These are phyloP conservation scores for Synergus umbraculus DNA, from an alignment of 2,888 invertebrate species.

Conservation along the genomic window DNA sequence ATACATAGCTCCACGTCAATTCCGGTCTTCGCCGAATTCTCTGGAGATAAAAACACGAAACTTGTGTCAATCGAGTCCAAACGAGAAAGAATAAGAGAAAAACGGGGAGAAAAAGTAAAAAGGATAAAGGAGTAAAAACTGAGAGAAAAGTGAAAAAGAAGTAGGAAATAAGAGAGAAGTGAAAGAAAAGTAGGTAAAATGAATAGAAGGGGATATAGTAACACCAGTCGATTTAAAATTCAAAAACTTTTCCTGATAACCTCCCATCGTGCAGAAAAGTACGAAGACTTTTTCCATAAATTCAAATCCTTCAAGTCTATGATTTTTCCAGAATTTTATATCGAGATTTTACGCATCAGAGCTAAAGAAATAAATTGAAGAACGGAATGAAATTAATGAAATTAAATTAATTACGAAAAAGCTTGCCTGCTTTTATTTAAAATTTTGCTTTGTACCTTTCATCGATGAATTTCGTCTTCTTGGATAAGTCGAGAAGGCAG, in stretches of 20 bases:
- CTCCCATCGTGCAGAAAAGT: conserved; percentile 49
- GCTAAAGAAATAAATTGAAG: no score
- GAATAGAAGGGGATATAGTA: conserved; percentile 16
- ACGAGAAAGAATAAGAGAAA: background rate
- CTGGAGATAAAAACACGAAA: conserved; percentile 3
- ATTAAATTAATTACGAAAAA: background rate
- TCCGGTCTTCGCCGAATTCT: background rate
- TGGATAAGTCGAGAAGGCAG: background rate
- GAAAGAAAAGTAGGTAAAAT: conserved; percentile 28
- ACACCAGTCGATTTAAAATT: conserved; percentile 64
- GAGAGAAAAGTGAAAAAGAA: background rate
- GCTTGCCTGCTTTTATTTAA: background rate
- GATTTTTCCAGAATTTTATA: background rate
- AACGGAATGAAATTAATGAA: no score
- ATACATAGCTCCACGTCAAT: conserved; percentile 13
- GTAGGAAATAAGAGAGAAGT: conserved; percentile 5
- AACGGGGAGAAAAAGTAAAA: background rate
- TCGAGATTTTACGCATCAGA: no score
- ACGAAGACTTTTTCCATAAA: conserved; percentile 14
- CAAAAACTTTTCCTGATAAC: conserved; percentile 69
- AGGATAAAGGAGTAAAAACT: background rate
- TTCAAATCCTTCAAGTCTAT: conserved; percentile 23
- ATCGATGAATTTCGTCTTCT: background rate
- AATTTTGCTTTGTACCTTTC: background rate
- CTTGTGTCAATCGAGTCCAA: background rate